Percentiles rank a stretch among this genome's conserved stretches.
These are phyloP conservation scores for Sialis lutaria DNA, from an alignment of 2,888 invertebrate species.

Conservation along the genomic window DNA sequence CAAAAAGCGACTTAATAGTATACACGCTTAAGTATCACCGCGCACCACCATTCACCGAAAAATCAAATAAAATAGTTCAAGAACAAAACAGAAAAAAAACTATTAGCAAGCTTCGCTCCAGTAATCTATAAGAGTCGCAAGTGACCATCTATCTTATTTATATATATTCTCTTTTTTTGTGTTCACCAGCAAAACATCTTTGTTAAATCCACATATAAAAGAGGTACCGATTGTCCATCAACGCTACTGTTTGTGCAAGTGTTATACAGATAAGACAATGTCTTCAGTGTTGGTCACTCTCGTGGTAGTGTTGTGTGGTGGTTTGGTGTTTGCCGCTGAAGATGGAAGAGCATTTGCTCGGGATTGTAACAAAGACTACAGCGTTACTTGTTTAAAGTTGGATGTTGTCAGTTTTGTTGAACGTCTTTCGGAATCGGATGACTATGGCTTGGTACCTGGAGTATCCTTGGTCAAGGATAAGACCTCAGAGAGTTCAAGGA, in stretches of 20 bases:
- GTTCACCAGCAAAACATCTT: too few relatives aligned
- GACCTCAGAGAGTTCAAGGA: conserved; percentile 28
- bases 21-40: too few relatives aligned
- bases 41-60: too few relatives aligned
- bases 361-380: conserved; percentile 40
- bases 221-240: not conserved
- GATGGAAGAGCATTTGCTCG: conserved; percentile 20
- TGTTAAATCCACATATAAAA: too few relatives aligned
- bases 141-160: too few relatives aligned
- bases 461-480: conserved; percentile 53
- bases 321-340: not conserved
- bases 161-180: too few relatives aligned
- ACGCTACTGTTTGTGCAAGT: too few relatives aligned
- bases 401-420: conserved; percentile 63
- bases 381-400: conserved; percentile 59
- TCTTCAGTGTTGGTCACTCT: not conserved
- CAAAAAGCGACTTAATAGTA: too few relatives aligned
- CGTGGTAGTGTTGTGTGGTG: not conserved
- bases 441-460: conserved; percentile 53
- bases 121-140: too few relatives aligned
- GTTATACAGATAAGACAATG: not conserved
- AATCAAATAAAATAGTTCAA: too few relatives aligned
- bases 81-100: too few relatives aligned
- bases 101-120: too few relatives aligned
- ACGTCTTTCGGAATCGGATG: conserved; percentile 48